Evolutionary conservation across 2,113 vertebrate genomes (phyloP).

Genomic region (Uria lomvia): DNA sequence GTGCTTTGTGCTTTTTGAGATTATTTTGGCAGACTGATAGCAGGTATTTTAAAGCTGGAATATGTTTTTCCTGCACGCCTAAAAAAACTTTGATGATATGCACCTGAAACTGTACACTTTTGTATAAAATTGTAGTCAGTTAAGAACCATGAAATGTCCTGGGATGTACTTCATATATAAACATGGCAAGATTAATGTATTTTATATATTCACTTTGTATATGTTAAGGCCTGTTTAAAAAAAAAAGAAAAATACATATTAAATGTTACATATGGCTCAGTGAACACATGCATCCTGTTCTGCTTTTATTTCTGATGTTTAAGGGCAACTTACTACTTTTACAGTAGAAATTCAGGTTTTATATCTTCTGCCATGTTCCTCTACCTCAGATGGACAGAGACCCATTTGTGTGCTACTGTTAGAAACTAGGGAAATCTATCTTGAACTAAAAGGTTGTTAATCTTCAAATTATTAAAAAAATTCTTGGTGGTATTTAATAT

Average conservation of each 20-base stretch:
- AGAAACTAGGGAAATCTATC: not conserved
- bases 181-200: not conserved
- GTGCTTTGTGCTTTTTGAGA: not conserved
- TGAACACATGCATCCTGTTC: not conserved
- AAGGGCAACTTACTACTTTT: not conserved
- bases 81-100: not conserved
- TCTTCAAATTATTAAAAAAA: not conserved
- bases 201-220: not conserved
- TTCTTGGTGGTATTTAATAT: not conserved
- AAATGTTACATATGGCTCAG: not conserved
- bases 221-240: not conserved
- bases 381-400: not conserved
- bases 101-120: not conserved
- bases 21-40: not conserved
- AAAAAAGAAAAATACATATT: not conserved
- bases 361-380: not conserved
- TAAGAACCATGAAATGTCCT: not conserved
- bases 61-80: not conserved
- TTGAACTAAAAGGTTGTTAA: not conserved
- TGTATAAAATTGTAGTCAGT: not conserved
- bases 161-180: not conserved
- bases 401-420: not conserved
- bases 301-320: not conserved
- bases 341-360: not conserved
- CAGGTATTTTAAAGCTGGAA: not conserved